Conservation (phyloP, 1,140 invertebrate species). For the Acromyrmex echinatior region DNA sequence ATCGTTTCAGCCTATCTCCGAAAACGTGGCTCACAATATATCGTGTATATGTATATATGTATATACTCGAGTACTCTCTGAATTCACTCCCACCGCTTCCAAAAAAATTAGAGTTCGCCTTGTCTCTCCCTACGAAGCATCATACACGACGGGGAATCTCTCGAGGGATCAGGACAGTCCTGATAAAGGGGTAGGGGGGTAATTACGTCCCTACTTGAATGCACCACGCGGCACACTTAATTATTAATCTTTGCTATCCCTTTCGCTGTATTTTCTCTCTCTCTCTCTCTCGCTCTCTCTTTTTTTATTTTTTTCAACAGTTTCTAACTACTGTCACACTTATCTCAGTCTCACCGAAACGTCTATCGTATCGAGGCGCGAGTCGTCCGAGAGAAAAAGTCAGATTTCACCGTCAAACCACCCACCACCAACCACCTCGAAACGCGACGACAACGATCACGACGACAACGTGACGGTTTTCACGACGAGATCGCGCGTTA, state of each 20-base stretch:
- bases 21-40: conserved; percentile 38
- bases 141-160: conserved; percentile 11
- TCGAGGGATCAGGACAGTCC: conserved; percentile 33
- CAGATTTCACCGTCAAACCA: conserved; percentile 55
- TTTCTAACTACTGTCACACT: conserved; percentile 26
- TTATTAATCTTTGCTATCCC: neutral
- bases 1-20: conserved; percentile 47
- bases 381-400: conserved; percentile 22
- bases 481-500: conserved; percentile 25
- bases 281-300: neutral
- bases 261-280: neutral
- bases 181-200: no score
- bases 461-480: conserved; percentile 12
- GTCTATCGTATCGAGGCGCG: neutral
- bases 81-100: conserved; percentile 16
- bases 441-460: conserved; percentile 43
- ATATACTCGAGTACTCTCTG: conserved; percentile 4
- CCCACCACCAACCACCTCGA: conserved; percentile 46
- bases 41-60: neutral
- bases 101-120: conserved; percentile 45
- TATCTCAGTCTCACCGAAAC: neutral
- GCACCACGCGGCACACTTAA: conserved; percentile 45
- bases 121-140: conserved; percentile 41
- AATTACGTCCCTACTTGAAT: conserved; percentile 5
- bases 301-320: neutral